These are phyloP conservation scores for Myiopsitta monachus DNA, from an alignment of 2,113 vertebrate species.

Conservation along the genomic window DNA sequence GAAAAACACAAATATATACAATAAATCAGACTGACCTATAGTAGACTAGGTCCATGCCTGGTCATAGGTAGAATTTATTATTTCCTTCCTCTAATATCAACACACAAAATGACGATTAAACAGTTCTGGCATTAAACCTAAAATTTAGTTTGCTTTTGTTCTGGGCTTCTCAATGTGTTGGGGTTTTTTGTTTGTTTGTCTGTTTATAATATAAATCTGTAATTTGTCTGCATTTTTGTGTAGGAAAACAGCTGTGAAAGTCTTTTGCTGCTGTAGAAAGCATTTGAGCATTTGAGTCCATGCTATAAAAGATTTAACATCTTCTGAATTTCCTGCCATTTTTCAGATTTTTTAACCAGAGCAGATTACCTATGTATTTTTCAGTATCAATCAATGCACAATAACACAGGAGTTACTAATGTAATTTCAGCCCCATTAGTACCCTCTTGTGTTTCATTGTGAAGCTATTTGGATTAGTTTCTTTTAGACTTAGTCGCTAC, in stretches of 20 bases:
- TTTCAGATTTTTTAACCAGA: background rate
- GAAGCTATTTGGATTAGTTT: background rate
- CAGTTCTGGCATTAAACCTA: background rate
- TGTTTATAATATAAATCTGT: background rate
- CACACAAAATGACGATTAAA: background rate
- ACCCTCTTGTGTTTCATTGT: background rate
- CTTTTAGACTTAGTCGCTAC: background rate
- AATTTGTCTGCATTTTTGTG: background rate
- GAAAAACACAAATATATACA: background rate
- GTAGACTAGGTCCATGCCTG: background rate
- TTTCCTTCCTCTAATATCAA: slow-evolving; percentile 11
- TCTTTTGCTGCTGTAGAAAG: background rate
- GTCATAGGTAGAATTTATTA: background rate
- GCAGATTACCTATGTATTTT: background rate
- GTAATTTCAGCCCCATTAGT: background rate
- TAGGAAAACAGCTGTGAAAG: background rate
- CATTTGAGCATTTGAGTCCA: background rate
- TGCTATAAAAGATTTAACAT: background rate
- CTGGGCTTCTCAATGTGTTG: background rate
- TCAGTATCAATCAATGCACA: background rate
- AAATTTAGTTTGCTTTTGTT: background rate
- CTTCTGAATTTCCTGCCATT: background rate
- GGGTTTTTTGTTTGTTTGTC: background rate
- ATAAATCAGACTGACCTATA: background rate
- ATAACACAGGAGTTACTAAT: background rate